These are phyloP conservation scores for Amphiprion ocellaris DNA, from an alignment of 2,113 vertebrate genomes.

Conservation along the genomic window DNA sequence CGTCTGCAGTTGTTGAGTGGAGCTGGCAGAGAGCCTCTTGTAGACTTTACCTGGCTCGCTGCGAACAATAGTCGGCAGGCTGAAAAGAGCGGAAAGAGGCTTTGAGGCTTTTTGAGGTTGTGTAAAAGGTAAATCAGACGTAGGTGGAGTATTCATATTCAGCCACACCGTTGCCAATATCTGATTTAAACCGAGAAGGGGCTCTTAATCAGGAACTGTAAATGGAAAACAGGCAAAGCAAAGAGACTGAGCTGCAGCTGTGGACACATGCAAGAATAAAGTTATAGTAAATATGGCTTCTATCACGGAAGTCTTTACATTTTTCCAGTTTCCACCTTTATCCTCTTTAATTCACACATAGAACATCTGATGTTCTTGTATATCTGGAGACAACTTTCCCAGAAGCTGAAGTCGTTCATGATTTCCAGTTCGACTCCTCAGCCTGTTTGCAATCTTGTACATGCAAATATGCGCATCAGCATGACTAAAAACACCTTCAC, in stretches of 20 bases:
- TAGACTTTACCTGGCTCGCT: slow-evolving; percentile 29
- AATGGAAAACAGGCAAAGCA: not conserved
- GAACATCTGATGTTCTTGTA: not conserved
- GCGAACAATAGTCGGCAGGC: slow-evolving; percentile 26
- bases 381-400: not conserved
- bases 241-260: not conserved
- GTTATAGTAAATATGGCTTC: not conserved
- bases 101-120: slow-evolving; percentile 30
- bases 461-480: not conserved
- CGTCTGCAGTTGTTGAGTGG: slow-evolving; percentile 31
- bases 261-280: not conserved
- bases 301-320: not conserved
- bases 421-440: not conserved
- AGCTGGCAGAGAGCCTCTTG: slow-evolving; percentile 48
- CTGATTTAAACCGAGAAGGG: not conserved
- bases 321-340: not conserved
- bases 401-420: not conserved
- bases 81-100: not conserved
- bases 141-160: slow-evolving; percentile 1
- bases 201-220: not conserved
- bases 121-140: slow-evolving; percentile 31
- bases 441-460: not conserved
- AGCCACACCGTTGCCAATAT: not conserved
- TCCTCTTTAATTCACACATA: not conserved
- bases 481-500: not conserved